Evolutionary conservation across 2,888 invertebrate genomes (phyloP).

Genomic region (Trissolcus brochymenae): DNA sequence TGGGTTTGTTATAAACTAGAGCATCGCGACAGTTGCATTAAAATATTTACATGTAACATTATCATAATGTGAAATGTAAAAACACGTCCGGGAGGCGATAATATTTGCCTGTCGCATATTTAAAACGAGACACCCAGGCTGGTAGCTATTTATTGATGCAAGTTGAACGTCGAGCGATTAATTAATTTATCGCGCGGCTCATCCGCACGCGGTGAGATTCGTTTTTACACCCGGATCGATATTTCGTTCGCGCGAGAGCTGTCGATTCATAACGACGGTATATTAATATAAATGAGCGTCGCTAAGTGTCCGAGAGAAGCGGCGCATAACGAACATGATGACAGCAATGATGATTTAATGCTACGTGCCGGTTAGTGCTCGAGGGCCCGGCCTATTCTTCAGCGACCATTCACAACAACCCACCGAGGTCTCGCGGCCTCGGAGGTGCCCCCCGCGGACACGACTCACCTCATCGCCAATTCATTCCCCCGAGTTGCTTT

Average conservation of each 20-base stretch:
- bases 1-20: slow-evolving; percentile 41
- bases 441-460: slow-evolving; percentile 66
- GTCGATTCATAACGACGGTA: slow-evolving; percentile 52
- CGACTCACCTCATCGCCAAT: slow-evolving; percentile 63
- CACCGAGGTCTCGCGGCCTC: slow-evolving; percentile 53
- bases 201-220: slow-evolving; percentile 5
- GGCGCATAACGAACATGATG: slow-evolving; percentile 75
- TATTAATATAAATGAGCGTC: slow-evolving; percentile 62
- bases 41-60: slow-evolving; percentile 51
- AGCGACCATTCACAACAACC: slow-evolving; percentile 68
- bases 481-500: slow-evolving; percentile 67
- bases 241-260: slow-evolving; percentile 40
- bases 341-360: slow-evolving; percentile 75
- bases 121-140: slow-evolving; percentile 10
- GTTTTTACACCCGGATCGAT: slow-evolving; percentile 36
- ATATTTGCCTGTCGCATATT: slow-evolving; percentile 43
- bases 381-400: slow-evolving; percentile 69
- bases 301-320: slow-evolving; percentile 66
- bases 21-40: slow-evolving; percentile 42
- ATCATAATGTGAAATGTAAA: slow-evolving; percentile 51
- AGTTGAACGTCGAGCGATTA: slow-evolving; percentile 39
- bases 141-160: slow-evolving; percentile 39
- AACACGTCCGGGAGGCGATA: slow-evolving; percentile 26
- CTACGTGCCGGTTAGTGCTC: slow-evolving; percentile 70
- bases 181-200: slow-evolving; percentile 39